Base-by-base conservation (phyloP, 2,113 vertebrate species). In the Pycnonotus jocosus region DNA sequence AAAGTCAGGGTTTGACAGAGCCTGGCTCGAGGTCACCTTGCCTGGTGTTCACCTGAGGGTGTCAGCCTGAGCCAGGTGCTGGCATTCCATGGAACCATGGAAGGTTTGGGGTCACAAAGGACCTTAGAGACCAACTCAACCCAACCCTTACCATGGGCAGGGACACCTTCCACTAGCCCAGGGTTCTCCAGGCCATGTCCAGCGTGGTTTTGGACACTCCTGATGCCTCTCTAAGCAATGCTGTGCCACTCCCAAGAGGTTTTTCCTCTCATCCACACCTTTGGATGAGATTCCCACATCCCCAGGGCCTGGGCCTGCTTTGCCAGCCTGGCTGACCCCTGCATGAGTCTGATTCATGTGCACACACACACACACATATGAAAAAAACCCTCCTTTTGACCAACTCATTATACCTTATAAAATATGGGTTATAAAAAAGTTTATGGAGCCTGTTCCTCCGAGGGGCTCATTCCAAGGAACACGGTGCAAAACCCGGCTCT, bases 381-480 rank as follows among this genome's bases (percentile, higher is more conserved):
- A n/a, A 45, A 89, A 92, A 79, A 53, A 12, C 17, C 19, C 42
- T 35, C 81, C 76, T 81, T 69, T 83, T 72, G 68, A 89, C 96
- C 94, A 96, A 87, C 93, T 95, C 88, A 28, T 95, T 94, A 73
- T 94, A 96, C 91, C 96, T 95, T 97, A 93, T 97, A 97, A 97
- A 97, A 96, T 90, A 93, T 83, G 74, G 88, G 92, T 97, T 97
- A 97, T 98, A 98, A 98, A 97, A 97, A 97, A 76, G 77, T 98
- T 97, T 98, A 98, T 88, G 84, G 97, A 81, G 90, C 94, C 96
- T 56, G 73, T 90, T 97, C 89, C 96, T 97, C 77, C 37, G 31
- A 96, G 87, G 95, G 95, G 86, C 94, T 96, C 96, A 97, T 97
- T 97, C 96, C 96, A 97, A 24, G 88, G 78, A 1, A 7, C 89